Evolutionary conservation across 2,113 vertebrate species (phyloP).

Genomic region (Polypterus bichir): DNA sequence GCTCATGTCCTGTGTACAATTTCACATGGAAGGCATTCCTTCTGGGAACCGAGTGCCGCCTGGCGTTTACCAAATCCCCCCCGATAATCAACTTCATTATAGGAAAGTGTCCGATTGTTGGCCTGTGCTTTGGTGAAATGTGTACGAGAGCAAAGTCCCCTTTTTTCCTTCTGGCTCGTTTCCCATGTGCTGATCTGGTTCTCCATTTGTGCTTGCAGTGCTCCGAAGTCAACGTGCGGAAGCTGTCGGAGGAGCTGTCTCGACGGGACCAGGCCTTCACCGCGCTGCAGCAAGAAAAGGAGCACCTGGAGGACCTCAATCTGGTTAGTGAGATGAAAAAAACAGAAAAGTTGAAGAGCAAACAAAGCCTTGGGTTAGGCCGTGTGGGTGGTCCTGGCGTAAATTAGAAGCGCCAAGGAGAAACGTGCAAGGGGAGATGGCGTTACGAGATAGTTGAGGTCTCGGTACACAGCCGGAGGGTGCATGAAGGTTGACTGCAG

Average conservation of each 20-base stretch:
- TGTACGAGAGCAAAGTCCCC: neutral
- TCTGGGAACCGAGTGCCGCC: too few relatives aligned
- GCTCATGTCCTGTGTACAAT: too few relatives aligned
- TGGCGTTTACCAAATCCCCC: too few relatives aligned
- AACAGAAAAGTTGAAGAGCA: neutral
- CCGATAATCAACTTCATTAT: too few relatives aligned
- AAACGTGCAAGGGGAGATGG: too few relatives aligned
- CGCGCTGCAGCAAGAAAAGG: slow-evolving; percentile 47
- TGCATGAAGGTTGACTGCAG: too few relatives aligned
- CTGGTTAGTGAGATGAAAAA: slow-evolving; percentile 33
- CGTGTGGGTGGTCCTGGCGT: neutral
- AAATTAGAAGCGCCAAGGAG: too few relatives aligned
- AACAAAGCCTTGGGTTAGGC: neutral
- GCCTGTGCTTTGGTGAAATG: neutral
- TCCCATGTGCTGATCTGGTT: neutral
- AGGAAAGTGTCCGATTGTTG: too few relatives aligned
- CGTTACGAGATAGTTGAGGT: too few relatives aligned
- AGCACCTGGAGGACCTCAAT: slow-evolving; percentile 46
- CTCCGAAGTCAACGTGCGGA: slow-evolving; percentile 32
- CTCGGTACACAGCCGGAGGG: too few relatives aligned
- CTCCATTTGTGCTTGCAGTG: slow-evolving; percentile 17
- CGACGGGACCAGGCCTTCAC: slow-evolving; percentile 33
- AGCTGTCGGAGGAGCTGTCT: slow-evolving; percentile 38
- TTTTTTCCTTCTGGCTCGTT: neutral
- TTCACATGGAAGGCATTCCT: too few relatives aligned